Conservation (phyloP, 1,140 invertebrate genomes). For the Philotrypesis tridentata region DNA sequence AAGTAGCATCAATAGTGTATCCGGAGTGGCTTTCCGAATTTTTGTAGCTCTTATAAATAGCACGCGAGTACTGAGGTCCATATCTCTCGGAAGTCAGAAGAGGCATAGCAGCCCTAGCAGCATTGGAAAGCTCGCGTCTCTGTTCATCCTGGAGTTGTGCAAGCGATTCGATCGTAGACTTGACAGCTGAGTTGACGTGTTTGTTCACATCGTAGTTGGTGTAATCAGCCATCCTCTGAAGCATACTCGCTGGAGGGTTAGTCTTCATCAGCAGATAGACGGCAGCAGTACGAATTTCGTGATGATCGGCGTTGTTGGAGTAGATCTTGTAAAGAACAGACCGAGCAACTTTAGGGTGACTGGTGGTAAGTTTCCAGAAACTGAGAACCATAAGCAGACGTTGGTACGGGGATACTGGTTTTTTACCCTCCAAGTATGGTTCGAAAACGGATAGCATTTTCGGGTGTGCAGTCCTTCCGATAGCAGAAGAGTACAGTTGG, state of each 20-base stretch:
- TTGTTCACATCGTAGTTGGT: conserved; percentile 78
- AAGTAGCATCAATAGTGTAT: conserved; percentile 57
- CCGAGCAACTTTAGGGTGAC: conserved; percentile 73
- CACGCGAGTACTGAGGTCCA: conserved; percentile 72
- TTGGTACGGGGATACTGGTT: conserved; percentile 75
- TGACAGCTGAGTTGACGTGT: conserved; percentile 78
- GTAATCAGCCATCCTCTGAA: conserved; percentile 80
- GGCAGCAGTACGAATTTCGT: conserved; percentile 79
- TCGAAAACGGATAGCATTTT: conserved; percentile 77
- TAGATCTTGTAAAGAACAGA: conserved; percentile 80
- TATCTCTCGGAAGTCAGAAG: conserved; percentile 75
- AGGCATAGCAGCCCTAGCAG: conserved; percentile 74
- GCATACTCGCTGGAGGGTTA: conserved; percentile 76
- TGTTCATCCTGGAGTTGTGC: conserved; percentile 63
- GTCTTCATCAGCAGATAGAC: conserved; percentile 76
- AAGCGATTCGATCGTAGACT: conserved; percentile 74
- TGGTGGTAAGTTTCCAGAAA: conserved; percentile 71
- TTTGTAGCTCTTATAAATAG: neutral
- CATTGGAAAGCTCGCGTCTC: conserved; percentile 68
- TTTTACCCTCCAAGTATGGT: conserved; percentile 80
- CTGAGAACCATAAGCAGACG: conserved; percentile 77
- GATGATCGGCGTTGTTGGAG: conserved; percentile 77
- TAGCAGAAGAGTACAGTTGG: conserved; percentile 77
- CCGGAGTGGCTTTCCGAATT: neutral
- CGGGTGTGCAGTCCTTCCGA: conserved; percentile 78